Evolutionary conservation across 2,797 vertebrate species (phyloP).

Genomic region (Alauda arvensis): DNA sequence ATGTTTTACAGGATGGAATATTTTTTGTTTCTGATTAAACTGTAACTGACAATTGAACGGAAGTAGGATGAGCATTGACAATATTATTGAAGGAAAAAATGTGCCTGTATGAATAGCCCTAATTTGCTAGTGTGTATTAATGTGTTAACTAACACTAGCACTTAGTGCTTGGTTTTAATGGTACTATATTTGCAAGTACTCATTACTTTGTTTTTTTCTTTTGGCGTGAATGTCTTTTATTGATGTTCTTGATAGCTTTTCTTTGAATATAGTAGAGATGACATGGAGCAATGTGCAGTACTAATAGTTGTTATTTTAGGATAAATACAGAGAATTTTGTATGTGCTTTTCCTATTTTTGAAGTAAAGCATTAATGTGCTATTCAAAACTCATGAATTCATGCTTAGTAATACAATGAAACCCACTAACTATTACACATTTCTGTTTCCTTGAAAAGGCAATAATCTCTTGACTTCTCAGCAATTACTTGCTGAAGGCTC

Average conservation of each 20-base stretch:
- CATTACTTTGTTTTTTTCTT: background rate
- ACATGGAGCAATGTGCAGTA: slow-evolving; percentile 18
- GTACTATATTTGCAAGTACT: slow-evolving; percentile 19
- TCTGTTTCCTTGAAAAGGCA: background rate
- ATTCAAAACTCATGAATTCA: background rate
- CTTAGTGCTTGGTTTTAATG: slow-evolving; percentile 13
- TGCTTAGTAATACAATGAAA: background rate
- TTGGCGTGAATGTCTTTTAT: background rate
- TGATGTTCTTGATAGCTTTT: background rate
- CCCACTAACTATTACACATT: background rate
- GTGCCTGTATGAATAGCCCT: background rate
- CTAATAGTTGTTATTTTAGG: slow-evolving; percentile 24
- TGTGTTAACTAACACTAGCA: background rate
- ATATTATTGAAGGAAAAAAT: background rate
- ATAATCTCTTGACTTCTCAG: slow-evolving; percentile 11
- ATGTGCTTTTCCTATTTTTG: background rate
- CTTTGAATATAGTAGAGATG: background rate
- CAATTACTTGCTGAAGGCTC: background rate
- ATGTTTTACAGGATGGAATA: slow-evolving; percentile 9
- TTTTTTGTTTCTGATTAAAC: background rate
- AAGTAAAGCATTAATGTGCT: background rate
- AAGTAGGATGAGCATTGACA: background rate
- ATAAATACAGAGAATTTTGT: background rate
- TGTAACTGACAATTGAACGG: background rate
- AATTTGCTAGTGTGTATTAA: slow-evolving; percentile 13